Evolutionary conservation across 2,113 vertebrate genomes (phyloP), one percentile per base, ranked within the genome.

Genomic region (Pseudonaja textilis): DNA sequence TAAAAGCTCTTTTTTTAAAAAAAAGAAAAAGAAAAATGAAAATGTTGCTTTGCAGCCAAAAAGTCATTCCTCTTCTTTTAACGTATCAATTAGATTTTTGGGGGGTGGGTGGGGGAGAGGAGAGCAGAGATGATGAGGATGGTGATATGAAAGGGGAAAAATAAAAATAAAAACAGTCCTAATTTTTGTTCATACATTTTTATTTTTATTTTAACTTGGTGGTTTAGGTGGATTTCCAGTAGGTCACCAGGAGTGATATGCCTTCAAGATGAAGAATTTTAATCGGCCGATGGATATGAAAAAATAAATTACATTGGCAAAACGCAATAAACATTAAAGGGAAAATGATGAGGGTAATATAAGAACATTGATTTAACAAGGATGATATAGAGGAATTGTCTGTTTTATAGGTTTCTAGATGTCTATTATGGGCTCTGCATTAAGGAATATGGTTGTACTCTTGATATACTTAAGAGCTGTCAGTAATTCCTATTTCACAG

Each of bases 301-400:
- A 97, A 98, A 97, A 98, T 98, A 98, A 98, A 98, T 98, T 98
- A 97, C 97, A 96, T 97, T 97, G 97, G 97, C 97, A 98, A 98
- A 98, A 98, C 97, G 98, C 97, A 98, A 98, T 98, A 98, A 98
- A 98, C 95, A 95, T 97, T 98, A 98, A 98, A 98, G 97, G 97
- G 97, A 98, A 98, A 98, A 98, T 98, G 98, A 98, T 98, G 98
- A 98, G 97, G 96, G 97, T 98, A 98, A 98, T 98, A 98, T 98
- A 98, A 98, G 96, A 97, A 97, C 98, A 98, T 98, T 98, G 98
- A 98, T 98, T 98, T 98, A 98, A 98, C 97, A 96, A 97, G 98
- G 97, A 98, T 98, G 98, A 98, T 98, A 97, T 97, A 98, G 97
- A 98, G 97, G 97, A 97, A 98, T 97, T 98, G 98, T 98, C 98